Evolutionary conservation across 2,113 vertebrate genomes (phyloP), one percentile per base, ranked within the genome.

Genomic region (Hypanus sabinus): DNA sequence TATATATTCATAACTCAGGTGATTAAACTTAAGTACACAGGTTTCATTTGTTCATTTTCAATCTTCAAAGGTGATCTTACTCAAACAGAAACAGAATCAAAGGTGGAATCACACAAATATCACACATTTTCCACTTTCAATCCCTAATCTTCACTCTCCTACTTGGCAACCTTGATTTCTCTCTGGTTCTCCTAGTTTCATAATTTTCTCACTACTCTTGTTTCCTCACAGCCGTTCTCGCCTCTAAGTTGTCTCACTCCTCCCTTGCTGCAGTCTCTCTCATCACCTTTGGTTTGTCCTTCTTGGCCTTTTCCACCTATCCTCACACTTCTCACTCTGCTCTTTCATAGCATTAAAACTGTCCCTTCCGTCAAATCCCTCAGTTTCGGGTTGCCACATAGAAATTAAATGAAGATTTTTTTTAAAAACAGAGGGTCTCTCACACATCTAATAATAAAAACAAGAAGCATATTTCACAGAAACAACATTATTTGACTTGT

Each of bases 91-190:
- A 60, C 11, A 7, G 14, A 4, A 85, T 27, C 24, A 60, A 2
- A 85, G 46, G 10, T 0, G 27, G 46, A 55, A 85, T 85, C 81
- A 57, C 27, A 30, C 11, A 90, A 33, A 90, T 20, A 30, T 90
- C 85, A 90, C 85, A 33, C 60, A 65, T 90, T 90, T 60, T 90
- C 85, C 85, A 16, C 57, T 62, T 90, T 33, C 85, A 90, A 33
- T 36, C 57, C 60, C 12, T n/a, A n/a, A 30, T 88, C 20, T 10
- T 36, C n/a, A 90, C 33, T 90, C 60, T 33, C 85, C 33, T 2
- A 90, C 57, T 90, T 33, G 30, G n/a, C 5, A 33, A 16, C 60
- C 18, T 33, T n/a, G 33, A 16, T 36, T 90, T 90, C 85, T 65
- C 30, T 65, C 57, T 88, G 30, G 27, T 60, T 65, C 57, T n/a